phyloP scores from a whole-genome alignment of 2,113 vertebrate species.

The Todiramphus saurophagus region DNA sequence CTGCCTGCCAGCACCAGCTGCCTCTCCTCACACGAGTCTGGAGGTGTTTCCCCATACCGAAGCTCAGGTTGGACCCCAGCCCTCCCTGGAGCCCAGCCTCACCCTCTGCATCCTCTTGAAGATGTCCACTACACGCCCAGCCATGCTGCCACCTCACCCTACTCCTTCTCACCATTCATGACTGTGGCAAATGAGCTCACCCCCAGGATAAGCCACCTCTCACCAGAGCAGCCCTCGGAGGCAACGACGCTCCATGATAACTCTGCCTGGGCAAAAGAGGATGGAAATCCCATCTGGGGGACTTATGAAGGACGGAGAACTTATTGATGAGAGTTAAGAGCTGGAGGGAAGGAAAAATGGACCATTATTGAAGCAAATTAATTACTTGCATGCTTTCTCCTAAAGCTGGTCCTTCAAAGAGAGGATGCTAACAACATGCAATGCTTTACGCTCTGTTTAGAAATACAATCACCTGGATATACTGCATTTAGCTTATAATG shows the following conservation, averaged over 20 bases:
- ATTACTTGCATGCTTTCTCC: background rate
- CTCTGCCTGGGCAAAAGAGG: conserved; percentile 85
- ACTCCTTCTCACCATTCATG: conserved; percentile 80
- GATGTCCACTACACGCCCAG: conserved; percentile 82
- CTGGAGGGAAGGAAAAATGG: background rate
- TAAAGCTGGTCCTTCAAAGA: background rate
- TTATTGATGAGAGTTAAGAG: conserved; percentile 70
- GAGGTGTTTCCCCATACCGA: conserved; percentile 75
- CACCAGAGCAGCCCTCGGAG: conserved; percentile 75
- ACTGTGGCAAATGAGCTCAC: conserved; percentile 76
- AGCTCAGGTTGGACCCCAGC: conserved; percentile 73
- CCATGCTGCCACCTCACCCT: conserved; percentile 74
- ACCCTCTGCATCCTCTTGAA: conserved; percentile 84
- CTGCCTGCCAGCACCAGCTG: conserved; percentile 67
- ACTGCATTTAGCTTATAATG: background rate
- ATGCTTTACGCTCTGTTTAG: background rate
- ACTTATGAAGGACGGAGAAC: conserved; percentile 84
- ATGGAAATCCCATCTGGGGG: conserved; percentile 80
- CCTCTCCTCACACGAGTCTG: conserved; percentile 75
- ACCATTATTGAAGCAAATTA: background rate
- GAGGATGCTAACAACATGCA: background rate
- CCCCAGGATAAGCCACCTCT: conserved; percentile 75
- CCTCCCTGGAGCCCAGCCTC: conserved; percentile 77
- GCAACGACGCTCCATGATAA: conserved; percentile 53
- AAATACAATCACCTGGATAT: background rate